Percentiles rank a stretch among this genome's conserved stretches.
Conservation (phyloP, 2,888 invertebrate genomes). For the Callimorpha dominula region DNA sequence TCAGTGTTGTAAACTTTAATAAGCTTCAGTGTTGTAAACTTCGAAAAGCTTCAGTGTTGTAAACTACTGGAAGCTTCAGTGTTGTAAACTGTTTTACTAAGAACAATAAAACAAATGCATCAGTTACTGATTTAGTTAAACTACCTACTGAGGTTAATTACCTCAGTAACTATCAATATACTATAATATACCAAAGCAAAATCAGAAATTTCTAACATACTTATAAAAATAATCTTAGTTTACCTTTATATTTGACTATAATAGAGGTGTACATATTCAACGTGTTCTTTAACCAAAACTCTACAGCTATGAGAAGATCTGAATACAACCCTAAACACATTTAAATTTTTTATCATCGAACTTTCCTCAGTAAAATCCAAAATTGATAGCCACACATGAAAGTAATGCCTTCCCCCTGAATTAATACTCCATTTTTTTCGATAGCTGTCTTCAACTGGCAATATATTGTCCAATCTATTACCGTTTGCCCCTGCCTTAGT, state of each 20-base stretch:
- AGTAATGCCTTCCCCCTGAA: not conserved
- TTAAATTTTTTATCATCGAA: slow-evolving; percentile 2
- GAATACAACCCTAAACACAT: not conserved
- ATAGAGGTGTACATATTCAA: not conserved
- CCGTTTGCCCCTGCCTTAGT: not conserved
- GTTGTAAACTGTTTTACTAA: not conserved
- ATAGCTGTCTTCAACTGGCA: slow-evolving; percentile 9
- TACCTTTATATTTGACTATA: too few species aligned
- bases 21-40: not conserved
- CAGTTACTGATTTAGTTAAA: not conserved
- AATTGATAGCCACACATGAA: not conserved
- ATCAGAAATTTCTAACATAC: not conserved
- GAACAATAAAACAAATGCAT: not conserved
- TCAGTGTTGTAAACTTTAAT: not conserved
- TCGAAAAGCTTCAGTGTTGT: not conserved
- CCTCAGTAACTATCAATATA: too few species aligned
- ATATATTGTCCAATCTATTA: slow-evolving; percentile 4
- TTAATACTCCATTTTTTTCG: not conserved
- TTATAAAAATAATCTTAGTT: too few species aligned
- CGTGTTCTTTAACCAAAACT: not conserved
- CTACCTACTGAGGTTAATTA: too few species aligned
- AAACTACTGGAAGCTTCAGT: not conserved
- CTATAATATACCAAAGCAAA: not conserved
- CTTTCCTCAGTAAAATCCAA: not conserved
- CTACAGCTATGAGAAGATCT: not conserved